Conservation (phyloP, 2,113 vertebrate genomes). For the Myrmecophaga tridactyla region DNA sequence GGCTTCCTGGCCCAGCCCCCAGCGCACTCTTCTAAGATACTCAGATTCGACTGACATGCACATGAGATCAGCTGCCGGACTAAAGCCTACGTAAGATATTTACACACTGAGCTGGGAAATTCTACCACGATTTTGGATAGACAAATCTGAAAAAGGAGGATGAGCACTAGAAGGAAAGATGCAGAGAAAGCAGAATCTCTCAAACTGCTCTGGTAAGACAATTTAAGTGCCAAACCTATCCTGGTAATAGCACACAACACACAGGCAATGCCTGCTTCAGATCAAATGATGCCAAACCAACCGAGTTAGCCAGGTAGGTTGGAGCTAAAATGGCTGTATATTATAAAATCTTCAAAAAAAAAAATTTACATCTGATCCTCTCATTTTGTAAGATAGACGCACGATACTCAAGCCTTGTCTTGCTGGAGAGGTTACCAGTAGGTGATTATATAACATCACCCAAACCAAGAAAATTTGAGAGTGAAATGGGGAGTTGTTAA, state of each 20-base stretch:
- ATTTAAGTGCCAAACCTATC: background rate
- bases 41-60: background rate
- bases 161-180: background rate
- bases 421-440: background rate
- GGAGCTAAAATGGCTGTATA: background rate
- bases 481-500: background rate
- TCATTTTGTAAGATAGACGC: background rate
- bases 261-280: background rate
- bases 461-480: background rate
- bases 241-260: background rate
- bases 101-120: background rate
- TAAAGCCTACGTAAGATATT: conserved; percentile 7
- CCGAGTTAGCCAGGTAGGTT: background rate
- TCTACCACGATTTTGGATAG: conserved; percentile 20
- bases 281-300: background rate
- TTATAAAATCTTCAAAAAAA: background rate
- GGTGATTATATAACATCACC: background rate
- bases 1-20: background rate
- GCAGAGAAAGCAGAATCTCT: background rate
- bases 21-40: background rate
- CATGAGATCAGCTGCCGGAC: conserved; percentile 23
- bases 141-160: background rate
- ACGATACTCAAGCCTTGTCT: background rate
- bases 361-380: conserved; percentile 32
- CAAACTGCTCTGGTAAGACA: background rate